Percentiles rank a stretch among this genome's conserved stretches.
These are phyloP conservation scores for Brienomyrus longianalis DNA, from an alignment of 2,113 vertebrate genomes.

Conservation along the genomic window DNA sequence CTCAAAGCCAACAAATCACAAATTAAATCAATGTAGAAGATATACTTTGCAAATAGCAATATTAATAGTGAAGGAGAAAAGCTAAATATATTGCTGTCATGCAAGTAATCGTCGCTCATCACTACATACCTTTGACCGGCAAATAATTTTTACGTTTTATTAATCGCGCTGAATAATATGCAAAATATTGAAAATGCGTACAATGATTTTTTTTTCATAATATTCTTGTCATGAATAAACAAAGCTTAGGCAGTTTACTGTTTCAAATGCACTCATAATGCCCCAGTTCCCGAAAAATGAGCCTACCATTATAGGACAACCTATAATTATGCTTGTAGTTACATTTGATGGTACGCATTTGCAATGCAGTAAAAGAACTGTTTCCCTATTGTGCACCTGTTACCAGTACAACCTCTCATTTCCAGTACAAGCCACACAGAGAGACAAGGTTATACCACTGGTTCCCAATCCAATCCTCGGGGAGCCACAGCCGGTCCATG, in stretches of 20 bases:
- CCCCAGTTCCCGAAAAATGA: not conserved
- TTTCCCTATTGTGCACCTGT: not conserved
- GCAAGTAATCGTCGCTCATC: not conserved
- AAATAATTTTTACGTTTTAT: not conserved
- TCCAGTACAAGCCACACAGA: not conserved
- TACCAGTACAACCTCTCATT: not conserved
- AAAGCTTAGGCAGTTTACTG: not conserved
- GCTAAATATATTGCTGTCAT: not conserved
- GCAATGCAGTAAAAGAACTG: not conserved
- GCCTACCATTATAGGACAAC: not conserved
- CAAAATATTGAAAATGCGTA: not conserved
- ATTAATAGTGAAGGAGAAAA: not conserved
- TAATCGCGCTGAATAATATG: not conserved
- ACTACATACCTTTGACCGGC: not conserved
- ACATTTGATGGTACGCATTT: not conserved
- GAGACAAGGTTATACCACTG: not conserved
- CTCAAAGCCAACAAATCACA: not conserved
- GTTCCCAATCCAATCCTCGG: not conserved
- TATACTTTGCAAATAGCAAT: not conserved
- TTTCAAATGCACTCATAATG: not conserved
- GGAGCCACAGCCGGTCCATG: not conserved
- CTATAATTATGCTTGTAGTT: not conserved
- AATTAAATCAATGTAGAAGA: not conserved
- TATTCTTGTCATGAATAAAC: not conserved
- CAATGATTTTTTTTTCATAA: not conserved